Conservation (phyloP, 2,113 vertebrate species). For the Leucopsar rothschildi region DNA sequence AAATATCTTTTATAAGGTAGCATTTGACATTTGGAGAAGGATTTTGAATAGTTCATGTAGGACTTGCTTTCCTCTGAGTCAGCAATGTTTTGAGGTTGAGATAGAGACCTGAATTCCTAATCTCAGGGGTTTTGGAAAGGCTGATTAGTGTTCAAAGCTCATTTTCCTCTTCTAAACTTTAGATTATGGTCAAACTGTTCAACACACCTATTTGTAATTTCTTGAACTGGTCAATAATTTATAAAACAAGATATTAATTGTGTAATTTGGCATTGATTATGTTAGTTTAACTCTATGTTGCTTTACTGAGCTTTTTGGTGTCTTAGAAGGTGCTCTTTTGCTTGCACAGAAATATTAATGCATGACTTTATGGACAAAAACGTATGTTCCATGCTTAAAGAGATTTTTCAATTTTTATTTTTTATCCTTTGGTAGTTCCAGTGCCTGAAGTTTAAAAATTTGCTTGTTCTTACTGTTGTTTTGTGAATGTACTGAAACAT, state of each 20-base stretch:
- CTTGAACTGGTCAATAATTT: not conserved
- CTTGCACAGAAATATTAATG: not conserved
- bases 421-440: not conserved
- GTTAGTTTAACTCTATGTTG: not conserved
- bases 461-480: not conserved
- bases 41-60: not conserved
- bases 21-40: not conserved
- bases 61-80: conserved; percentile 18
- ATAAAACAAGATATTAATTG: not conserved
- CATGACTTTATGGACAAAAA: not conserved
- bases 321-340: not conserved
- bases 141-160: not conserved
- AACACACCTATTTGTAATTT: not conserved
- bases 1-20: not conserved
- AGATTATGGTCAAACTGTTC: not conserved
- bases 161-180: not conserved
- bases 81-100: not conserved
- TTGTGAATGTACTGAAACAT: not conserved
- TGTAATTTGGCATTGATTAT: not conserved
- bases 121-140: conserved; percentile 19
- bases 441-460: not conserved
- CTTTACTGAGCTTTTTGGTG: not conserved
- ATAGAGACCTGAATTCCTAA: not conserved
- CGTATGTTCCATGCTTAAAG: not conserved
- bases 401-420: not conserved